phyloP scores from a whole-genome alignment of 2,797 vertebrate genomes.

The Pseudochromis fuscus region DNA sequence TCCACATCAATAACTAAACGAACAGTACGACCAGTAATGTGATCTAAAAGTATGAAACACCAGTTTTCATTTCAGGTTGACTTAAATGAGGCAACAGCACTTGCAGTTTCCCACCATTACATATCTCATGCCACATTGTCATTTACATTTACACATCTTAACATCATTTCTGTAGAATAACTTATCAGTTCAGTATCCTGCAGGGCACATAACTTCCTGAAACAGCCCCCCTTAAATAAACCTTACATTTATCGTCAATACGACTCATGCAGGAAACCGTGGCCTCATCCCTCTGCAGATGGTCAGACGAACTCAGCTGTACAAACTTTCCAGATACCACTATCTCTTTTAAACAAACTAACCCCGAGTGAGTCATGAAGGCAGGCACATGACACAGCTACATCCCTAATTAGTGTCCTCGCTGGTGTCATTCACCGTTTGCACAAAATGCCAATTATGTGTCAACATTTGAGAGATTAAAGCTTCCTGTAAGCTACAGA shows the following conservation, averaged over 20 bases:
- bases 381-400: background rate
- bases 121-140: background rate
- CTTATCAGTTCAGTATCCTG: conserved; percentile 57
- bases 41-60: no score
- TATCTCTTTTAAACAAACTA: conserved; percentile 36
- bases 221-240: conserved; percentile 17
- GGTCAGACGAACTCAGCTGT: conserved; percentile 5
- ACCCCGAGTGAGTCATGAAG: conserved; percentile 33
- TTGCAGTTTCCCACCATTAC: background rate
- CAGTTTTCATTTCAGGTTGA: no score
- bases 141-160: background rate
- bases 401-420: conserved; percentile 44
- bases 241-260: conserved; percentile 7
- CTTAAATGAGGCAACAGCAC: no score
- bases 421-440: conserved; percentile 38
- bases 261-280: conserved; percentile 52
- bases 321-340: conserved; percentile 34
- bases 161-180: conserved; percentile 12
- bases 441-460: conserved; percentile 35
- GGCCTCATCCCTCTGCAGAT: conserved; percentile 49
- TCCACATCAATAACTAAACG: no score
- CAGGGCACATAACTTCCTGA: conserved; percentile 51
- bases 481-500: conserved; percentile 27
- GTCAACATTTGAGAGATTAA: conserved; percentile 38
- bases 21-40: no score